Percentiles rank a stretch among this genome's conserved stretches.
Conservation (phyloP, 2,888 invertebrate species). For the Macaria notata region DNA sequence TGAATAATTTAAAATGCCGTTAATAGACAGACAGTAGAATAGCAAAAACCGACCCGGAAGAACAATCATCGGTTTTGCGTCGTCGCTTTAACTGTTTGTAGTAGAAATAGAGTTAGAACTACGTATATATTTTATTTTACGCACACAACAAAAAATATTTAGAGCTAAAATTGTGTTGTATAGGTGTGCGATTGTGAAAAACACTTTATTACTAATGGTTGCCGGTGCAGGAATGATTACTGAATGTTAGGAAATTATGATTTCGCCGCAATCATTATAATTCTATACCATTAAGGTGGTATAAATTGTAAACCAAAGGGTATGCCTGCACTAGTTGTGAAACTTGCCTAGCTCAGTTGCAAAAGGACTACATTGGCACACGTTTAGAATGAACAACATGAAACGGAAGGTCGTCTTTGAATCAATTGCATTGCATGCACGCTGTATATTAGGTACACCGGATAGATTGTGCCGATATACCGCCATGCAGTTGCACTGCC, state of each 20-base stretch:
- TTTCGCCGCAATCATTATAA: constrained; percentile 1
- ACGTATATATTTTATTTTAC: background rate
- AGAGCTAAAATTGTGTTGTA: too few species aligned
- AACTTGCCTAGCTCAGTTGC: constrained; percentile 28
- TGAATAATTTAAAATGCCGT: constrained; percentile 7
- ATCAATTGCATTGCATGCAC: constrained; percentile 26
- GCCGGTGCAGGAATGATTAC: too few species aligned
- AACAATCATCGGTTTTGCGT: constrained; percentile 30
- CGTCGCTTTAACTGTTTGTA: constrained; percentile 6
- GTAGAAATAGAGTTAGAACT: background rate
- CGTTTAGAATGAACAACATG: constrained; percentile 32
- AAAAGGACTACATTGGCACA: constrained; percentile 30
- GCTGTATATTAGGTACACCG: constrained; percentile 13
- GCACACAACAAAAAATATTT: background rate
- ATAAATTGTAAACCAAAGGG: constrained; percentile 11
- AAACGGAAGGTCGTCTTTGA: constrained; percentile 31
- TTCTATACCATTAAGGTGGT: constrained; percentile 1
- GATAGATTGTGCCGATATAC: constrained; percentile 12
- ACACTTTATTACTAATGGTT: too few species aligned
- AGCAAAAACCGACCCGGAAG: constrained; percentile 34
- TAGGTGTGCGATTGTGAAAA: too few species aligned
- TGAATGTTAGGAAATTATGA: background rate
- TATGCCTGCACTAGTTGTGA: constrained; percentile 26
- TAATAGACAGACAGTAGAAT: constrained; percentile 5
- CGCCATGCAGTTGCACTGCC: constrained; percentile 3